Conservation (phyloP, 2,888 invertebrate genomes). For the Drosophila eohydei region DNA sequence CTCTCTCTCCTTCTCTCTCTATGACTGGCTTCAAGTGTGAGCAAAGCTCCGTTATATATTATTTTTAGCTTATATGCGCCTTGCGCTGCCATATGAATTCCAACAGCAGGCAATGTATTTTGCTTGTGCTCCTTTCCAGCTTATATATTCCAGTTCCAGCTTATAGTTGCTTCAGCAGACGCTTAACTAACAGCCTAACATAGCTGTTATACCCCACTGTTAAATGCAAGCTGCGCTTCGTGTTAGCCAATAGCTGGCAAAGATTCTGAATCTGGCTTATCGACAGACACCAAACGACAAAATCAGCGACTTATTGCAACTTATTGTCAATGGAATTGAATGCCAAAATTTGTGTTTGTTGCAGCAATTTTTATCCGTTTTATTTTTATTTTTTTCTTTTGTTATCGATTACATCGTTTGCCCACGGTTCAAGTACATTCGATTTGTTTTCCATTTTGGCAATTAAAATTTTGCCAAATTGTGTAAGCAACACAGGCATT, state of each 20-base stretch:
- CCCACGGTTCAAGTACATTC: constrained; percentile 54
- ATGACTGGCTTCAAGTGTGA: not conserved
- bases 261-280: constrained; percentile 49
- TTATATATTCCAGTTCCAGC: not conserved
- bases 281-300: constrained; percentile 43
- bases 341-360: constrained; percentile 66
- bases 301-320: constrained; percentile 51
- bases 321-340: constrained; percentile 56
- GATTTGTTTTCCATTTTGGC: constrained; percentile 45
- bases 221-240: constrained; percentile 17
- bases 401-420: constrained; percentile 40
- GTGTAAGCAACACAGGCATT: constrained; percentile 41
- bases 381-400: constrained; percentile 24
- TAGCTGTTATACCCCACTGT: not conserved
- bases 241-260: constrained; percentile 41
- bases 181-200: not conserved
- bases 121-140: not conserved
- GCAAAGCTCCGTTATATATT: not conserved
- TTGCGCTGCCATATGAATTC: not conserved
- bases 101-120: not conserved
- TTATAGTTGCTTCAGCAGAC: too few species aligned
- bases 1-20: not conserved
- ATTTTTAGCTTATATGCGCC: not conserved
- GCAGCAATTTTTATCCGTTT: constrained; percentile 6
- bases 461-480: constrained; percentile 48